Base-by-base conservation (phyloP, 2,888 invertebrate species). In the Spicauda simplicius region DNA sequence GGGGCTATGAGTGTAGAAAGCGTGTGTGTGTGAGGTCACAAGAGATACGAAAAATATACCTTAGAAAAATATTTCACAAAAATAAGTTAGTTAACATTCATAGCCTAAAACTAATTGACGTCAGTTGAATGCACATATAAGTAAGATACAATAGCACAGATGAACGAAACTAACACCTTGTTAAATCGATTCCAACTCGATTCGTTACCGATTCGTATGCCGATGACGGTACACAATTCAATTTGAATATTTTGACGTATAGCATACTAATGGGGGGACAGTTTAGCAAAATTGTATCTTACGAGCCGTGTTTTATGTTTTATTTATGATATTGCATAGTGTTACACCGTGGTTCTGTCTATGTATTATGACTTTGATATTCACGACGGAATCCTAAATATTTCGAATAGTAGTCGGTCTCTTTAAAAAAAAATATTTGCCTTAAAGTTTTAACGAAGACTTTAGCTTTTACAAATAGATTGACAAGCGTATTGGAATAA, bases 181-280 rank as follows among this genome's bases (percentile, higher is more conserved):
- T 84, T 81, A 82, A 80, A 75, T 77, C 80, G 75, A 78, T 80
- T 80, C 77, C 73, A 71, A 77, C 73, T 80, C 81, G 78, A 81
- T 80, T 80, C 82, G 84, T 85, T 87, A 75, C 75, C 85, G 85
- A 89, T 91, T 87, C 89, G 80, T 77, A 74, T 72, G 70, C 72
- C 69, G 70, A 80, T 82, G 83, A 84, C 86, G 83, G 78, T 74
- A 77, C 81, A 81, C 87, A 81, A 86, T 85, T 86, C 84, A 80
- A 91, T 92, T 91, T 90, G 90, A 91, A 91, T 92, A 90, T 87
- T 86, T 86, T 82, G 85, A 84, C 81, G 80, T 82, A 80, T 80
- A 78, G 90, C 84, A 88, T 89, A 86, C 87, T 89, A 88, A 89
- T 86, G 79, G 76, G 73, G 74, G 73, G 80, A 83, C 84, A 87